These are phyloP conservation scores for Enoplosus armatus DNA, from an alignment of 2,797 vertebrate species.

Conservation along the genomic window DNA sequence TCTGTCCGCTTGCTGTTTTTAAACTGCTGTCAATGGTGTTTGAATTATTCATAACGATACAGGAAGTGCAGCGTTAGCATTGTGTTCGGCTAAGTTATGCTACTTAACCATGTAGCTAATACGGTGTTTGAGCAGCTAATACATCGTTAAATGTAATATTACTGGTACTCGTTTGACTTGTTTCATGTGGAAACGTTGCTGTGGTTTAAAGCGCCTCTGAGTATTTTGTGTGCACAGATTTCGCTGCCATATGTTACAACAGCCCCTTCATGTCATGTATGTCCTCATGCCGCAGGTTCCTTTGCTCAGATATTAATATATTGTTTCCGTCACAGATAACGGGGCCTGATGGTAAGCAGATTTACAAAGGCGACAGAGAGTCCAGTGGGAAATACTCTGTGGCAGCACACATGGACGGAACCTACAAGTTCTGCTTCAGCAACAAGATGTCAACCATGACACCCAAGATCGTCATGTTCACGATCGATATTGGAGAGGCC, in stretches of 20 bases:
- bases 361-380: constrained; percentile 97
- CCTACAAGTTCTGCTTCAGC: constrained; percentile 99
- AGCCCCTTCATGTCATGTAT: not conserved
- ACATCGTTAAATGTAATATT: rapidly evolving
- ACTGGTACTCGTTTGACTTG: rapidly evolving
- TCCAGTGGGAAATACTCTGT: constrained; percentile 99
- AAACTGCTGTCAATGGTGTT: rapidly evolving
- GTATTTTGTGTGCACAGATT: not conserved
- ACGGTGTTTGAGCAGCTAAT: not conserved
- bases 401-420: constrained; percentile 98
- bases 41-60: not conserved
- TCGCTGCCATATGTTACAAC: constrained; percentile 62
- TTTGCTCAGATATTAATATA: no score
- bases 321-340: constrained; percentile 87
- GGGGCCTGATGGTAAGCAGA: constrained; percentile 96
- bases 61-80: constrained; percentile 61
- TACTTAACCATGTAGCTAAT: not conserved
- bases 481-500: constrained; percentile 97
- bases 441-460: constrained; percentile 99
- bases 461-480: constrained; percentile 99
- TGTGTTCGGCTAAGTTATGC: not conserved
- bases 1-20: rapidly evolving
- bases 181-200: rapidly evolving
- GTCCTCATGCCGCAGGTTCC: not conserved
- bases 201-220: rapidly evolving